These are phyloP conservation scores for Oegoconia quadripuncta DNA, from an alignment of 2,888 invertebrate genomes.

Conservation along the genomic window DNA sequence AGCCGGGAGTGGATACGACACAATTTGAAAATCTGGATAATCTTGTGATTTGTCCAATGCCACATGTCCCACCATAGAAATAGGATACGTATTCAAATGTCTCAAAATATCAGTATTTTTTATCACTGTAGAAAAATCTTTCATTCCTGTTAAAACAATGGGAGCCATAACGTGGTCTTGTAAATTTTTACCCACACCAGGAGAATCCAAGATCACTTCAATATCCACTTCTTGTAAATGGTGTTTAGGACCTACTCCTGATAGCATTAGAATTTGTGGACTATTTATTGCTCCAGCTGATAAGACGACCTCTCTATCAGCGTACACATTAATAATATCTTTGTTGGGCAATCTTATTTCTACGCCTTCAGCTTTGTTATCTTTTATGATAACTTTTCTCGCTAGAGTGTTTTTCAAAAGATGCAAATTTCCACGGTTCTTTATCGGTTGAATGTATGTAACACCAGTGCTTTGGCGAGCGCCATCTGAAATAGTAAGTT, in stretches of 20 bases:
- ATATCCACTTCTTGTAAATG: conserved; percentile 40
- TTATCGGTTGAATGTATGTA: conserved; percentile 35
- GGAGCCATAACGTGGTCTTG: conserved; percentile 37
- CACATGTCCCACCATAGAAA: conserved; percentile 36
- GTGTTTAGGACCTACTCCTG: conserved; percentile 47
- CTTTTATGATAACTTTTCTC: conserved; percentile 37
- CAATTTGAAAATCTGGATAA: conserved; percentile 44
- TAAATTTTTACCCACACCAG: conserved; percentile 43
- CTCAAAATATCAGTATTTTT: conserved; percentile 30
- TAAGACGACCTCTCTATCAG: conserved; percentile 43
- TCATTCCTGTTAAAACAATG: conserved; percentile 25
- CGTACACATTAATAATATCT: conserved; percentile 25
- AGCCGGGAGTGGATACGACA: conserved; percentile 24
- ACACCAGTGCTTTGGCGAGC: conserved; percentile 38
- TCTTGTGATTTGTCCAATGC: conserved; percentile 35
- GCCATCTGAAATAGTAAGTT: conserved; percentile 31
- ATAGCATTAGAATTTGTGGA: conserved; percentile 53
- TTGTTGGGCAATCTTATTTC: conserved; percentile 31
- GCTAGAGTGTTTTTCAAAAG: conserved; percentile 38
- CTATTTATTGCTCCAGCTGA: conserved; percentile 49
- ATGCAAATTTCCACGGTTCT: conserved; percentile 34
- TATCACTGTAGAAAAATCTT: conserved; percentile 16
- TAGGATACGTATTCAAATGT: conserved; percentile 37
- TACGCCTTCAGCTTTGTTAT: conserved; percentile 36
- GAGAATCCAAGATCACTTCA: conserved; percentile 33